phyloP scores from a whole-genome alignment of 1,140 invertebrate species.

The Tetranychus cinnabarinus region DNA sequence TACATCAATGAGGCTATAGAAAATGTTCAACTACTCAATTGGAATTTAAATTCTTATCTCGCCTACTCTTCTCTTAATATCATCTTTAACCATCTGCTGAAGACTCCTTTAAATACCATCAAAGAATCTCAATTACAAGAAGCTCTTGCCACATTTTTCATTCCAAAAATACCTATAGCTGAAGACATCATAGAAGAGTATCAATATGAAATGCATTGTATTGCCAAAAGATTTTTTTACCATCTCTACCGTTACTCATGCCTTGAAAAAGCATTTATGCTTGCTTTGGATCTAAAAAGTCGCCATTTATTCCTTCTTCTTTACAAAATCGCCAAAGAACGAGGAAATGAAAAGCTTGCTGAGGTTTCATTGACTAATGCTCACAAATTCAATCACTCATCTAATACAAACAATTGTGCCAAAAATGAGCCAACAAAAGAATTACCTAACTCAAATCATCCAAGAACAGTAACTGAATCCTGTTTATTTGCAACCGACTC shows the following conservation, averaged over 20 bases:
- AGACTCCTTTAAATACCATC: conserved; percentile 5
- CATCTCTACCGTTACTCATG: conserved; percentile 9
- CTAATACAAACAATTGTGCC: too few species aligned
- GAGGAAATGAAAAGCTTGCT: conserved; percentile 8
- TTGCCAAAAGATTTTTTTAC: conserved; percentile 13
- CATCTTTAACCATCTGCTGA: conserved; percentile 10
- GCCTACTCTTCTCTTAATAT: conserved; percentile 10
- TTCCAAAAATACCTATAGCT: conserved; percentile 6
- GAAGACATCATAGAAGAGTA: conserved; percentile 9
- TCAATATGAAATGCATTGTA: conserved; percentile 7
- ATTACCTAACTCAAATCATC: too few species aligned
- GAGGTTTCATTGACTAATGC: conserved; percentile 2
- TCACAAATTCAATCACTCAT: background rate
- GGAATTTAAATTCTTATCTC: conserved; percentile 7
- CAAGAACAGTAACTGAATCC: too few species aligned
- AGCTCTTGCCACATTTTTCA: conserved; percentile 11
- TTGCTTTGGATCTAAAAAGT: conserved; percentile 12
- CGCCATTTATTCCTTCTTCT: conserved; percentile 12
- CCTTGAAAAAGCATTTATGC: conserved; percentile 12
- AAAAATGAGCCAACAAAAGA: too few species aligned
- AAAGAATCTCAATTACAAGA: conserved; percentile 8
- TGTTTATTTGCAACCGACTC: too few species aligned
- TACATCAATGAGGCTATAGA: conserved; percentile 11
- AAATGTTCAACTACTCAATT: conserved; percentile 9
- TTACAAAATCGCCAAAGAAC: conserved; percentile 10